These are phyloP conservation scores for Heliocidaris tuberculata DNA, from an alignment of 35 echinoderm and acorn worm species.

Conservation along the genomic window DNA sequence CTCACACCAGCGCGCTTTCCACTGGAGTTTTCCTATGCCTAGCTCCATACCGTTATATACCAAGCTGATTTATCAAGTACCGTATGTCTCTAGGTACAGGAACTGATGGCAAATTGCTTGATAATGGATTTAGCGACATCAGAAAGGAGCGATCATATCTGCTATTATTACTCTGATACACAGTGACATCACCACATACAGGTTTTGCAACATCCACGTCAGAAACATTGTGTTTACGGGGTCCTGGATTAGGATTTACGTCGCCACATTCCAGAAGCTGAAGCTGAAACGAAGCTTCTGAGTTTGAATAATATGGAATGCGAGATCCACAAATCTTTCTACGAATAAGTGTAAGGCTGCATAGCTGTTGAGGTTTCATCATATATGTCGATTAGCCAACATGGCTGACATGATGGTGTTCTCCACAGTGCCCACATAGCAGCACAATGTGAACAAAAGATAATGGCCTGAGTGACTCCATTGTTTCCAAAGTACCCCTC, in stretches of 20 bases:
- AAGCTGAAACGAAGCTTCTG: not conserved
- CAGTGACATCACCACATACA: not conserved
- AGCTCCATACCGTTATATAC: not conserved
- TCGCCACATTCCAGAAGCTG: conserved; percentile 15
- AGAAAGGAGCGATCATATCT: not conserved
- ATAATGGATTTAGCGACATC: not conserved
- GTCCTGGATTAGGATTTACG: not conserved
- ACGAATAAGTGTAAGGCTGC: not conserved
- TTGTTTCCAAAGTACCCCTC: not conserved
- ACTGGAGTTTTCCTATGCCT: not conserved
- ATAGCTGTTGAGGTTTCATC: not conserved
- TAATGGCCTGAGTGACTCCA: conserved; percentile 12
- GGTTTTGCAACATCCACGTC: not conserved
- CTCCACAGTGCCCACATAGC: not conserved
- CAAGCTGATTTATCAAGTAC: too few species aligned
- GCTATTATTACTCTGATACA: not conserved
- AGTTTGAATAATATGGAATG: conserved; percentile 7
- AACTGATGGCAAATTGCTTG: too few species aligned
- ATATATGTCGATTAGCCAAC: not conserved
- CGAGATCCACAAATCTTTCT: conserved; percentile 7
- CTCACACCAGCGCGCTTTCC: not conserved
- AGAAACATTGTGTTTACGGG: not conserved
- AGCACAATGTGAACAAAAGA: not conserved
- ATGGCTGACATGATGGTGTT: not conserved
- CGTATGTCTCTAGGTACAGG: too few species aligned